Conservation (phyloP, 2,888 invertebrate genomes). For the Endotricha flammealis region DNA sequence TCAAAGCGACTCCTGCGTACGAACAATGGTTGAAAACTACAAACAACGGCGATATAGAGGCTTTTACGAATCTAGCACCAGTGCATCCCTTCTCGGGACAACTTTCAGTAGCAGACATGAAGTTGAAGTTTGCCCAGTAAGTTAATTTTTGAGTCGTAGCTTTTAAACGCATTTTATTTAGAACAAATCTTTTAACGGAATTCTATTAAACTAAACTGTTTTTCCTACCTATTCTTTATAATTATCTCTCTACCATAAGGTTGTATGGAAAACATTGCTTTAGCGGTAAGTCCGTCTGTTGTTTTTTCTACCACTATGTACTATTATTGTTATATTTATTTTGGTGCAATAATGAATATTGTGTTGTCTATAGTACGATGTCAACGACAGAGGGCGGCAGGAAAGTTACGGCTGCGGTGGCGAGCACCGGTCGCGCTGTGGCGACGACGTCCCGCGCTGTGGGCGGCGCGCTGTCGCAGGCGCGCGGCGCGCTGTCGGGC, state of each 20-base stretch:
- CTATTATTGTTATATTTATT: no score
- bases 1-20: conserved; percentile 93
- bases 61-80: conserved; percentile 83
- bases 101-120: conserved; percentile 96
- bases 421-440: conserved; percentile 93
- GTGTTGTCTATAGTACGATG: conserved; percentile 93
- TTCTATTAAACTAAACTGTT: no score
- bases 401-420: conserved; percentile 95
- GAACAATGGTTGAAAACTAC: conserved; percentile 86
- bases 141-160: no score
- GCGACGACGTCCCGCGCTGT: conserved; percentile 72
- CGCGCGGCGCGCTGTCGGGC: conserved; percentile 89
- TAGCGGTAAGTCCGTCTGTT: no score
- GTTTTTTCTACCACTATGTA: no score
- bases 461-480: conserved; percentile 92
- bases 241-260: no score
- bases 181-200: no score
- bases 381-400: conserved; percentile 95
- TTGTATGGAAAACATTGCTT: no score
- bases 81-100: conserved; percentile 98
- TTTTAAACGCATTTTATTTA: no score
- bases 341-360: no score
- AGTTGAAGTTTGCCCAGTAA: conserved; percentile 93
- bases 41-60: conserved; percentile 79
- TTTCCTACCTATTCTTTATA: no score